Percentiles rank a stretch among this genome's conserved stretches.
phyloP scores from a whole-genome alignment of 2,888 invertebrate genomes.

The Crioceris asparagi region DNA sequence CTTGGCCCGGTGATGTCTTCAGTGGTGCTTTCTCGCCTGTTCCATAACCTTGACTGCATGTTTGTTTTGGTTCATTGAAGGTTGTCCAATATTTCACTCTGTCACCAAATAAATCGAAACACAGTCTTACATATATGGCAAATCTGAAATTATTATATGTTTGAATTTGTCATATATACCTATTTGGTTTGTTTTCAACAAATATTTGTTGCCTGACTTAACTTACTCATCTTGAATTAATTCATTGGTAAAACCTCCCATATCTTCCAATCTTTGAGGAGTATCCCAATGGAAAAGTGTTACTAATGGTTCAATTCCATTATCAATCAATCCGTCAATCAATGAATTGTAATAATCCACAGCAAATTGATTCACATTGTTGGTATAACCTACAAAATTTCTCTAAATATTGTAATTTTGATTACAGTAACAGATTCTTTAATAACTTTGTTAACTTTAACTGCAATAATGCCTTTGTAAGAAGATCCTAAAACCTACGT shows the following conservation, averaged over 20 bases:
- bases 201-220: too few species aligned
- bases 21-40: conserved; percentile 39
- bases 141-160: conserved; percentile 41
- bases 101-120: conserved; percentile 31
- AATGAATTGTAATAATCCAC: conserved; percentile 65
- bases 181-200: too few species aligned
- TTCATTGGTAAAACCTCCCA: conserved; percentile 56
- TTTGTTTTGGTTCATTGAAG: conserved; percentile 41
- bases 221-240: conserved; percentile 37
- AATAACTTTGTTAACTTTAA: too few species aligned
- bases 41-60: conserved; percentile 32
- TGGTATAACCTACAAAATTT: conserved; percentile 43
- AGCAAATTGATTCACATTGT: conserved; percentile 55
- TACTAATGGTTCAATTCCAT: conserved; percentile 45
- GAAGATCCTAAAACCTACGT: too few species aligned
- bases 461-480: too few species aligned
- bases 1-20: conserved; percentile 40
- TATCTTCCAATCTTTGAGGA: conserved; percentile 32
- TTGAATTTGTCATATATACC: background rate
- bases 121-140: conserved; percentile 47
- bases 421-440: too few species aligned
- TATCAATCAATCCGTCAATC: conserved; percentile 51
- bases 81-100: conserved; percentile 43
- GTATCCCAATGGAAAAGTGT: conserved; percentile 47
- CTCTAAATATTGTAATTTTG: background rate